Base-by-base conservation (phyloP, 2,888 invertebrate genomes). In the Yponomeuta plumbellus region DNA sequence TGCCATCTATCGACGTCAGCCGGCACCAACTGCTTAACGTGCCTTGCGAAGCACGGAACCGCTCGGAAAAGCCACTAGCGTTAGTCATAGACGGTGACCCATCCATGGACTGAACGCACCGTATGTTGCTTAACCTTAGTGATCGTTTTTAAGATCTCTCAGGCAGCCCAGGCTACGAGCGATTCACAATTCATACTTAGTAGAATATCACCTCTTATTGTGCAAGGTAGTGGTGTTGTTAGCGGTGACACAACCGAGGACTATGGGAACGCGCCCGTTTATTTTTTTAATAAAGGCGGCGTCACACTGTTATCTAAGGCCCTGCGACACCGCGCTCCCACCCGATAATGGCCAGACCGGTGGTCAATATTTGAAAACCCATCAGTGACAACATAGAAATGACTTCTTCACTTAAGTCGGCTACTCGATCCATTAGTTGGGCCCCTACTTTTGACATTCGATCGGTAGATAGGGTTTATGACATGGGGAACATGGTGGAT, bases 331-430 rank as follows among this genome's bases (percentile, higher is more conserved):
- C 81, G 81, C 82, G 80, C 85, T 81, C 76, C 78, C 78, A 76
- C 23, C 73, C 81, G 87, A 89, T 89, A 90, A 88, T 86, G 82
- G 83, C 74, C 76, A 75, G 76, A 75, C 77, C 80, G 77, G 52
- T 52, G 67, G 88, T 88, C 88, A 90, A 91, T 90, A 89, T 91
- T 91, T 88, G 86, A 84, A 86, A 86, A 85, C 78, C 85, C 87
- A 88, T 88, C 86, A 85, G 79, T 77, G 84, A 39, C 84, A 82
- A 79, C 81, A 77, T 75, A 76, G 72, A 79, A 85, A 84, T 82
- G 85, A 85, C 88, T 88, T 84, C 86, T 87, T 85, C 84, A 83
- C 85, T 87, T 86, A 80, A 81, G 61, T 26, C 58, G 44, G 65
- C 65, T 65, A 65, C 66, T 61, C 56, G 44, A 66, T 66, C 61